Evolutionary conservation across 2,113 vertebrate species (phyloP), one percentile per base, ranked within the genome.

Genomic region (Burhinus bistriatus): DNA sequence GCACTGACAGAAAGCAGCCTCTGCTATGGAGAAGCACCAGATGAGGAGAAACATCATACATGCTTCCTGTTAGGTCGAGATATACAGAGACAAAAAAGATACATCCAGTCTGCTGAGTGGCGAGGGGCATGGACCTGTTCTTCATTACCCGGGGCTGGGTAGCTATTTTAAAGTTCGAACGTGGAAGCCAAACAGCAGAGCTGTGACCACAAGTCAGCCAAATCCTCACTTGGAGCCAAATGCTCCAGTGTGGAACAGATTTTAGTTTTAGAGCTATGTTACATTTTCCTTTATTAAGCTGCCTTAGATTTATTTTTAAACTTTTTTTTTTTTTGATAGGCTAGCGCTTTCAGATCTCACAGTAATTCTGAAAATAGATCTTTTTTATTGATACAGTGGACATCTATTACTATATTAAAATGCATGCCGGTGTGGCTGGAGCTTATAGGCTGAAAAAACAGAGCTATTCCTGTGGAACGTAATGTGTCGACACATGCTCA

Each of bases 201-300:
- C 87, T 95, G 84, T 80, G 87, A 85, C 83, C 93, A 70, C 58
- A 72, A 75, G 76, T 84, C 92, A 97, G 94, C 80, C 90, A 95
- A 93, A 95, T 79, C 92, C 86, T 82, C 45, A 29, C 87, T 79
- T 1, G 1, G 25, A 92, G 81, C 78, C 94, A 97, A 95, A 89
- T 3, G 18, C 71, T 93, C 66, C 95, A 96, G 61, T 13, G 29
- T 47, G 70, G 95, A 95, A 96, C 44, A 97, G 89, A 91, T 95
- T 95, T 94, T 91, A 76, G 82, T 97, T 95, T 92, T 89, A 79
- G 77, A 95, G 75, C 66, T 85, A 95, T 80, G 78, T 84, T 93
- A 80, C 49, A 87, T 96, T 95, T 97, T 93, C 94, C 89, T 89
- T 84, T 92, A 91, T 94, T 91, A 91, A 93, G 54, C 54, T 84